phyloP scores from a whole-genome alignment of 2,888 invertebrate genomes.

The Malthinus seriepunctatus region DNA sequence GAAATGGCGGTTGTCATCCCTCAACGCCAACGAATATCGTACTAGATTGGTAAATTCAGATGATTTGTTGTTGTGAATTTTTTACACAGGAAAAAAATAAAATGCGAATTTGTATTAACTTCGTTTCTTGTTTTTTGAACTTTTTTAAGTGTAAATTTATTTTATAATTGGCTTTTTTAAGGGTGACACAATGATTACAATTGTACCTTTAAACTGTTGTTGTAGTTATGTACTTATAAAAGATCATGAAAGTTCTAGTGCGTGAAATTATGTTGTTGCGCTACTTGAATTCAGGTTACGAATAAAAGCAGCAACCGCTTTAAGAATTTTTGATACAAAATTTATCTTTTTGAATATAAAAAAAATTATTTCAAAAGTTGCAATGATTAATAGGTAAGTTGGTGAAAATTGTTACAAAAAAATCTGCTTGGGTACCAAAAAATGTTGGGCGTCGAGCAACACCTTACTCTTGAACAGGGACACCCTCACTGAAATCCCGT shows the following conservation, averaged over 20 bases:
- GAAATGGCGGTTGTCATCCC: constrained; percentile 28
- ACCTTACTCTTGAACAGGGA: no score
- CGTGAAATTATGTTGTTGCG: constrained; percentile 45
- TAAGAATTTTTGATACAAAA: no score
- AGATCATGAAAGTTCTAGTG: constrained; percentile 39
- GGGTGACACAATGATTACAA: no score
- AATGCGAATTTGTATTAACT: not conserved
- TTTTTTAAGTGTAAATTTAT: not conserved
- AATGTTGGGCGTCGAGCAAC: no score
- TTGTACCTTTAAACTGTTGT: not conserved
- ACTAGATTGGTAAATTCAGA: constrained; percentile 25
- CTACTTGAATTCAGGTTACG: constrained; percentile 35
- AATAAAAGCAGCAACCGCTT: no score
- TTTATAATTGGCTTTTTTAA: not conserved
- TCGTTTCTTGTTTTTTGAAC: not conserved
- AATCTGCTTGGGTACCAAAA: no score
- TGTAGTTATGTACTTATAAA: constrained; percentile 31
- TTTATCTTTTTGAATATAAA: no score
- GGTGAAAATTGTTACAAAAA: no score
- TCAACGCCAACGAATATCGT: constrained; percentile 28
- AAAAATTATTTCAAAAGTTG: no score
- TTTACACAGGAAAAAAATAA: constrained; percentile 7
- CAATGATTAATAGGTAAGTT: no score
- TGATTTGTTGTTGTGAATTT: constrained; percentile 30
- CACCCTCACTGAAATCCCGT: no score